phyloP scores from a whole-genome alignment of 2,113 vertebrate species.

The Osmerus eperlanus region DNA sequence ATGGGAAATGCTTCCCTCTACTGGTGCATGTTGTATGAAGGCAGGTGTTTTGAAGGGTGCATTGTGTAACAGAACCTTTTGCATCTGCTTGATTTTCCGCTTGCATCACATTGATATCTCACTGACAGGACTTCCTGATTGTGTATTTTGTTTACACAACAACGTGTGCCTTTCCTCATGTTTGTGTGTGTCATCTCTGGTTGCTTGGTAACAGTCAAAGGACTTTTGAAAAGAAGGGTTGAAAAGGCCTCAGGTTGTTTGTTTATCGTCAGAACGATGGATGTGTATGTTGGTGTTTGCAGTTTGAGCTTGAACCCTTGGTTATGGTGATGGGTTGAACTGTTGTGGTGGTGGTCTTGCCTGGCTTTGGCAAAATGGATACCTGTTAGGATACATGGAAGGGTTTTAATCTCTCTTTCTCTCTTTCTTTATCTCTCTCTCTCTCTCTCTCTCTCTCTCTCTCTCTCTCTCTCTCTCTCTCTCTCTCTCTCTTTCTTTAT shows the following conservation, averaged over 20 bases:
- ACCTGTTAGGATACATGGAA: not conserved
- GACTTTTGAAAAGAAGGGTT: not conserved
- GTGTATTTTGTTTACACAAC: too few relatives aligned
- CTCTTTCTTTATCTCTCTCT: conserved; percentile 1
- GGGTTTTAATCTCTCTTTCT: not conserved
- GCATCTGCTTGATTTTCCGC: too few relatives aligned
- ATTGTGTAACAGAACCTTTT: not conserved
- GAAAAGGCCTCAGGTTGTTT: conserved; percentile 5
- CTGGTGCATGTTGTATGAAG: too few relatives aligned
- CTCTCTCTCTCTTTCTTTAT: conserved; percentile 1
- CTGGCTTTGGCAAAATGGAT: conserved; percentile 2
- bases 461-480: conserved; percentile 1
- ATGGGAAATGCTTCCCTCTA: too few relatives aligned
- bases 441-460: not conserved
- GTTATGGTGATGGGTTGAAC: conserved; percentile 11
- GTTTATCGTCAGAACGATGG: not conserved
- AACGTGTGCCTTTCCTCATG: not conserved
- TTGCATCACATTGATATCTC: too few relatives aligned
- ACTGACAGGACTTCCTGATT: too few relatives aligned
- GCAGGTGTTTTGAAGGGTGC: not conserved
- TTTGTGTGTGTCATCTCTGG: conserved; percentile 8
- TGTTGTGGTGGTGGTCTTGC: conserved; percentile 6
- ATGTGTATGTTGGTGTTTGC: conserved; percentile 1
- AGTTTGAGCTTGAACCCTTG: conserved; percentile 11
- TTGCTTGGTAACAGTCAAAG: not conserved